Base-by-base conservation (phyloP, 53 echinoderm and acorn worm species). In the Holothuria scabra region DNA sequence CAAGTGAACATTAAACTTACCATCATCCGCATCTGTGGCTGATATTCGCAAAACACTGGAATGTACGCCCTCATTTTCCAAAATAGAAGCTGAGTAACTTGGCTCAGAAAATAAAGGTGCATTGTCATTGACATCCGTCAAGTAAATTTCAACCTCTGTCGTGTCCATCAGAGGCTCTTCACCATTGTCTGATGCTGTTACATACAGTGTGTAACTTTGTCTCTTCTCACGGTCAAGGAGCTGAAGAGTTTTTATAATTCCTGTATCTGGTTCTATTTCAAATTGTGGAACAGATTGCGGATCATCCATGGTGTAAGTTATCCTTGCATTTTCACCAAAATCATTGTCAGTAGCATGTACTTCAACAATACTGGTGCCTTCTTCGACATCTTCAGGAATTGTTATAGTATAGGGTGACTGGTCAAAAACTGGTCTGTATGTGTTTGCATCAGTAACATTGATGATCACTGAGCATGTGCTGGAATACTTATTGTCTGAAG, bases 91-190 rank as follows among this genome's bases (percentile, higher is more conserved):
- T 0, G 48, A 46, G 80, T 93, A 99, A 32, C 75, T 71, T 16
- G 34, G 49, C 25, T 87, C 67, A 16, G 82, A 80, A 78, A 99
- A 99, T 24, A 94, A 84, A 24, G 99, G 99, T 12, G 86, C 55
- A 84, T 99, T 99, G 74, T 99, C 99, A 84, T 99, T 99, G 21
- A 99, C 80, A 86, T 99, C 99, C 8, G 84, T 93, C 29, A 99
- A 82, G 28, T 80, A 90, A 32, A 99, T 92, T 66, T 99, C 94
- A 12, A 99, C 94, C 70, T 91, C 91, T 46, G 94, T 95, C 22
- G 89, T 91, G 41, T 90, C 91, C 26, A 89, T 71, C 85, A 95
- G 85, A 2, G 91, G 92, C 34, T 87, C 89, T 59, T 85, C 63
- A 23, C 99, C 99, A 85, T 99, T 90, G 74, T 99, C 99, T 5